A percentile compares a stretch with the other conserved stretches of the same genome.
Conservation (phyloP, 2,113 vertebrate species). For the Pterocles burchelli region DNA sequence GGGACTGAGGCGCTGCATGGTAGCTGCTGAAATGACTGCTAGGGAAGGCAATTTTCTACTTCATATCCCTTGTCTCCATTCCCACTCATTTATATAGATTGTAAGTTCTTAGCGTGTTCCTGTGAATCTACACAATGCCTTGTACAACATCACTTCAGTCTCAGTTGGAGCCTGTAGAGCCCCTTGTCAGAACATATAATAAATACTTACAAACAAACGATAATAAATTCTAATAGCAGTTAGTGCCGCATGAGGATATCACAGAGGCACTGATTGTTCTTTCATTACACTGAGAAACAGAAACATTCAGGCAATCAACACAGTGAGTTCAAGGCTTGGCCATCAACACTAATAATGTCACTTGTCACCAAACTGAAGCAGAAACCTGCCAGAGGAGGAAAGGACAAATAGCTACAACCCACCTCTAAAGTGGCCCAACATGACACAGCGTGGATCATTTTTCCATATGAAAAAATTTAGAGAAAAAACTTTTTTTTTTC, state of each 20-base stretch:
- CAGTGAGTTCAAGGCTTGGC: conserved; percentile 18
- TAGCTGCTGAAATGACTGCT: conserved; percentile 13
- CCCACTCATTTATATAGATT: conserved; percentile 20
- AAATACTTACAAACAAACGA: conserved; percentile 35
- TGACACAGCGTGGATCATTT: neutral
- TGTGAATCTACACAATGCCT: neutral
- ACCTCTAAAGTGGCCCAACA: neutral
- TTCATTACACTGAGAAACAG: conserved; percentile 45
- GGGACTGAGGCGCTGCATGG: neutral
- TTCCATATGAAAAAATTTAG: neutral
- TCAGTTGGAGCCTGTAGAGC: neutral
- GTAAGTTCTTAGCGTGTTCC: conserved; percentile 27
- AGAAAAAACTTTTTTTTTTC: too few relatives aligned
- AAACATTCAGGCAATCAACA: conserved; percentile 51
- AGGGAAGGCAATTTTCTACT: conserved; percentile 43
- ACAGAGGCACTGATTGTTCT: conserved; percentile 41
- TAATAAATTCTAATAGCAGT: conserved; percentile 43
- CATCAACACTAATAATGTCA: conserved; percentile 40
- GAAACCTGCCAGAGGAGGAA: neutral
- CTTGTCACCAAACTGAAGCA: neutral
- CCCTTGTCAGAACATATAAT: conserved; percentile 15
- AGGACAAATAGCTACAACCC: neutral
- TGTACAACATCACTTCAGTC: neutral
- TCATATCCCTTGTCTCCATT: neutral
- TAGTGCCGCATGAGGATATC: neutral